Base-by-base conservation (phyloP, 64 coral and sea anemone species). In the Acropora tenuis region DNA sequence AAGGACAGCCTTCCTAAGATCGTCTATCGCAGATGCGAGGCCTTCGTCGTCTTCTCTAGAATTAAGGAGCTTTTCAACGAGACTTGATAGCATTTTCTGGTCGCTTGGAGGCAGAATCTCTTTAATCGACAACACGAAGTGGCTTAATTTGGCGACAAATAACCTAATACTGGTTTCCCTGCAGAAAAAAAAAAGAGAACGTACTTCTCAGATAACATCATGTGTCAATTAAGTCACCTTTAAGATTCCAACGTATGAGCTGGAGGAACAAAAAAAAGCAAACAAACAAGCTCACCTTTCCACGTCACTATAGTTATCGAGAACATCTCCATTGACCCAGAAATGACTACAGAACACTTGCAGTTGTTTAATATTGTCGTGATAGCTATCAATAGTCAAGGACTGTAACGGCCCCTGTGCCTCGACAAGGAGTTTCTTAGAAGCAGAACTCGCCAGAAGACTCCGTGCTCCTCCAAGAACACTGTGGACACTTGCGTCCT, bases 251-350 rank as follows among this genome's bases (percentile, higher is more conserved):
- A 30, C 30, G 30, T 30, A 30, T 30, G 30, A 30, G 30, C 30
- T 30, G 30, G 30, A 30, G 30, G 30, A 12, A 43, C 10, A 76
- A 9, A 43, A 3, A 76, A 5, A 74, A 74, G 8, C 11, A 76
- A 40, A 18, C 13, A 6, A 17, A 50, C 2, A 2, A 6, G 50
- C 82, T 85, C 17, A 85, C 82, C 65, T 47, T 48, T 85, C 82
- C 8, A 85, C 66, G 69, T 71, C 17, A 85, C 46, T 15, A 5
- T 44, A 41, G 86, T 55, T 65, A 78, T 88, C 86, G 59, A 88
- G 13, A n/a, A 88, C 53, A 40, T 88, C 73, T 1, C 75, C 75
- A 79, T 86, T 92, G 55, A 83, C 76, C 90, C 90, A 92, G 1
- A 87, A n/a, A 71, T 92, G 90, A 63, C 57, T 60, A 15, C 57